Evolutionary conservation across 2,797 vertebrate genomes (phyloP).

Genomic region (Geotrypetes seraphini): DNA sequence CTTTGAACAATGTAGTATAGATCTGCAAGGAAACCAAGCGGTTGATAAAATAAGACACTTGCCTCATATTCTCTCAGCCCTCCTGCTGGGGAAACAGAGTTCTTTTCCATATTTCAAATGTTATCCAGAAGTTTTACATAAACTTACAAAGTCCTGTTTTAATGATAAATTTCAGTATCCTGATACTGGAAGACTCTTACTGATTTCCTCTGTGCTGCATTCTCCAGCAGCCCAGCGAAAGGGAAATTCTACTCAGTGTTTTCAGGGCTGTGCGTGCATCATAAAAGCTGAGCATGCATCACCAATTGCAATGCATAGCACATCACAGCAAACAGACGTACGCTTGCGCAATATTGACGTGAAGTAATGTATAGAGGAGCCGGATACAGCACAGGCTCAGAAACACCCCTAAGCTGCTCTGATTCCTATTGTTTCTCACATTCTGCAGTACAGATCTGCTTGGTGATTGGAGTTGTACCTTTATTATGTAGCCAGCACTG

Average conservation of each 20-base stretch:
- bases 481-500: conserved; percentile 44
- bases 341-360: not conserved
- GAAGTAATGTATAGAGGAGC: conserved; percentile 12
- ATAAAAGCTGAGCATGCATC: not conserved
- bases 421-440: conserved; percentile 23
- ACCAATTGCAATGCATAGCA: not conserved
- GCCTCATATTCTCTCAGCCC: no score
- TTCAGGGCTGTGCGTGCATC: not conserved
- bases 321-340: not conserved
- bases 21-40: not conserved
- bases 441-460: conserved; percentile 31
- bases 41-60: not conserved
- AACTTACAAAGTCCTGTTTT: no score
- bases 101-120: no score
- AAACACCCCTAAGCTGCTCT: conserved; percentile 25
- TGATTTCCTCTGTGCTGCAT: no score
- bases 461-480: conserved; percentile 40
- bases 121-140: no score
- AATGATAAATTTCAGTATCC: no score
- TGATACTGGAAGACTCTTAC: no score
- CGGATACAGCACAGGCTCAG: conserved; percentile 25
- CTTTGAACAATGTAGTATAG: no score
- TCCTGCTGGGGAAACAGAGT: no score
- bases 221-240: conserved; percentile 2
- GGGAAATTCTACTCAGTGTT: not conserved